phyloP scores from a whole-genome alignment of 2,888 invertebrate genomes.

The Alloplasta piceator region DNA sequence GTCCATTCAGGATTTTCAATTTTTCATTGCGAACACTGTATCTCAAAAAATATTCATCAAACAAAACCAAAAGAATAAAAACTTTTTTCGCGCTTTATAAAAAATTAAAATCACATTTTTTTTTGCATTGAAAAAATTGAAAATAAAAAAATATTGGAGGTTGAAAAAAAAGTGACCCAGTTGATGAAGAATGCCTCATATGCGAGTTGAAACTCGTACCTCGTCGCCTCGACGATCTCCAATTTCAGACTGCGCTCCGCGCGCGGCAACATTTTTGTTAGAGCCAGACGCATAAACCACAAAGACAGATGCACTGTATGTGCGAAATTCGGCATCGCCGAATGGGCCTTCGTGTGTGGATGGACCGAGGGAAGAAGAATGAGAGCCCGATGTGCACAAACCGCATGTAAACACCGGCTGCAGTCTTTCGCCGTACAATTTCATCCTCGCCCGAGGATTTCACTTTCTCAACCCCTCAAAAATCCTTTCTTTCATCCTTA shows the following conservation, averaged over 20 bases:
- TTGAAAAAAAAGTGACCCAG: too few relatives aligned
- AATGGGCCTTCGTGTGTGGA: not conserved
- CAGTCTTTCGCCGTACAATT: conserved; percentile 41
- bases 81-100: too few relatives aligned
- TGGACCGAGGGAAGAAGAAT: not conserved
- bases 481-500: conserved; percentile 38
- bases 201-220: not conserved
- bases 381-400: conserved; percentile 44
- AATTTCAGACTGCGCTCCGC: conserved; percentile 34
- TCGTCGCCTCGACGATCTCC: conserved; percentile 35
- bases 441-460: conserved; percentile 55
- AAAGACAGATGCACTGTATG: conserved; percentile 70
- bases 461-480: conserved; percentile 25
- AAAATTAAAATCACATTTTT: too few relatives aligned
- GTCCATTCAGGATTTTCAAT: too few relatives aligned
- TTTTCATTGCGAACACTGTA: too few relatives aligned
- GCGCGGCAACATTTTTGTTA: conserved; percentile 50
- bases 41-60: too few relatives aligned
- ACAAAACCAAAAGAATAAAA: too few relatives aligned
- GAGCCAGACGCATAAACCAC: conserved; percentile 77
- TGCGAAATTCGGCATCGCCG: conserved; percentile 51
- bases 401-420: conserved; percentile 55
- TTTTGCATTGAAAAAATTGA: too few relatives aligned
- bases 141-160: too few relatives aligned
- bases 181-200: too few relatives aligned